A percentile compares a stretch with the other conserved stretches of the same genome.
Evolutionary conservation across 2,888 invertebrate genomes (phyloP).

Genomic region (Bimastos eiseni): DNA sequence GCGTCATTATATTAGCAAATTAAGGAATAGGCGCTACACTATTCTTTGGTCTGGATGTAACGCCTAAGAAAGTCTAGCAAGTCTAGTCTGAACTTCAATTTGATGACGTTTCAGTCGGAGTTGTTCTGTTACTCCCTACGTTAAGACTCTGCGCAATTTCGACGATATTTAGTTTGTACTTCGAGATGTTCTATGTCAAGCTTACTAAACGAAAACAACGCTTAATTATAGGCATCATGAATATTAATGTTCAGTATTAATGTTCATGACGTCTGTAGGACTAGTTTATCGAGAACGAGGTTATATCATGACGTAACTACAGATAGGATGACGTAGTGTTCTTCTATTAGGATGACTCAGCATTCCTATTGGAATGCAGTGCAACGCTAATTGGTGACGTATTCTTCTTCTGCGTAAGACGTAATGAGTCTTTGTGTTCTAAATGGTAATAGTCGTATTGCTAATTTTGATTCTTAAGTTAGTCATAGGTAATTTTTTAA

Average conservation of each 20-base stretch:
- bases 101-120: background rate
- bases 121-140: background rate
- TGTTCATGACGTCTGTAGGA: background rate
- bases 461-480: background rate
- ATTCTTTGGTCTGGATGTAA: background rate
- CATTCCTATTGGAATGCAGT: background rate
- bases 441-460: background rate
- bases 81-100: slow-evolving; percentile 13
- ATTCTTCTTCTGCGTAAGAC: background rate
- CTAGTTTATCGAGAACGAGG: background rate
- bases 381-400: background rate
- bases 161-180: background rate
- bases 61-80: slow-evolving; percentile 6
- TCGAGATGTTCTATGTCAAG: no score
- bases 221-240: background rate
- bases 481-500: background rate
- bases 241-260: slow-evolving; percentile 13
- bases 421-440: background rate
- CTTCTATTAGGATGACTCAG: background rate
- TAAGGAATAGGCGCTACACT: background rate
- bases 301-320: background rate
- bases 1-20: background rate
- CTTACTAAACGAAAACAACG: no score
- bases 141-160: background rate
- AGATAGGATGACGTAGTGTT: background rate